Evolutionary conservation across 2,113 vertebrate genomes (phyloP), one percentile per base, ranked within the genome.

Genomic region (Okapia johnstoni): DNA sequence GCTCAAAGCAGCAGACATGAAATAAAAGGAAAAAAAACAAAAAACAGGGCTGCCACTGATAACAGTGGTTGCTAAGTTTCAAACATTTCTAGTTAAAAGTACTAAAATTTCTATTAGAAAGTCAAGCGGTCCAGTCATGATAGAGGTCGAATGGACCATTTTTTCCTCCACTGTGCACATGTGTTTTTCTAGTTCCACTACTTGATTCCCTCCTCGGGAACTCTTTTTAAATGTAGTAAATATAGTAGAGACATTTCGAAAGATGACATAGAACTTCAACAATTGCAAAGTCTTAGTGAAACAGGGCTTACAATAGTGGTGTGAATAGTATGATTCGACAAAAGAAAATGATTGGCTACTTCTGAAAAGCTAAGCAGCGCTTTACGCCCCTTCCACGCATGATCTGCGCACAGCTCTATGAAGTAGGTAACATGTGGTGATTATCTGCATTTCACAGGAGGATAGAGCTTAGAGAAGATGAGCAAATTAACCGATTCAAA

Each of bases 41-140:
- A 58, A 58, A 55, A 36, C 0, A 4, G 61, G 17, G 23, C 58
- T 43, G 28, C 28, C 10, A 2, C 23, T 40, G 52, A 73, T 19
- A 23, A 66, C 0, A 23, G 30, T 7, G 52, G 55, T 84, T 70
- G 83, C 90, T 92, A 36, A 40, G 33, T 80, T 93, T 98, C 95
- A 85, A 95, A 93, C 17, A 12, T 60, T 94, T 88, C 85, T 33
- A 77, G 85, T 96, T 97, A 93, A 97, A 97, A 96, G 91, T 17
- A 0, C 76, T 60, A 10, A 48, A 77, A 60, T 97, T 57, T 95
- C 80, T 88, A 92, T 84, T n/a, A 57, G 79, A 77, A 73, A 96
- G 63, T 96, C 76, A 94, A 76, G 80, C 26, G 46, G n/a, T n/a
- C 58, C 43, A 10, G 40, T 57, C 14, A 43, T 6, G 58, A 61